Evolutionary conservation across 2,888 invertebrate species (phyloP), one percentile per base, ranked within the genome.

Genomic region (Deilephila porcellus): DNA sequence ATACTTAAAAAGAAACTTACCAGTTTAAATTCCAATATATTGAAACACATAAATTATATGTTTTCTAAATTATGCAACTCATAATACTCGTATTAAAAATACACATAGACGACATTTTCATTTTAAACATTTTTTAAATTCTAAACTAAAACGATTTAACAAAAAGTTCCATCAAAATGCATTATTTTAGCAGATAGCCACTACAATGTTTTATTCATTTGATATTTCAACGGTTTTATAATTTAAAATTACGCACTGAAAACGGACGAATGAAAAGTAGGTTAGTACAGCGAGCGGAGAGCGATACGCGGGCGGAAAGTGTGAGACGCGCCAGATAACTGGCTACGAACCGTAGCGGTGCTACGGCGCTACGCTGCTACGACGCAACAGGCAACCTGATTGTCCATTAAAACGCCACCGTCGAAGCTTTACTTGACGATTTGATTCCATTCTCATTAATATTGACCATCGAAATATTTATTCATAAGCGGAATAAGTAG

Each of bases 311-410:
- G 84, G 91, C 88, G 91, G 87, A 85, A 90, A 87, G 91, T 81
- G 81, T 88, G 91, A 85, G 85, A 82, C 87, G 84, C 89, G 87
- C 85, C 85, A 86, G 87, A 88, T 87, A 86, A 93, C 93, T 93
- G 93, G 87, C 93, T 91, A 90, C 91, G 88, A 82, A 74, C 76
- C 82, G 85, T 85, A 84, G 86, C 80, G 75, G 80, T 78, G 85
- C 87, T 86, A 85, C 87, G 82, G 76, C 75, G 84, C 86, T 85
- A 86, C 84, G 78, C 71, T 52, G 73, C 67, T 74, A 73, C 73
- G 71, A 60, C 45, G 91, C 92, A 92, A 92, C 92, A 92, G 92
- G 92, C 92, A 85, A 83, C 80, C 80, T 76, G 37, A 67, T 73
- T 73, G 64, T 73, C 64, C 67, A 59, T 34, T 29, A 67, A 73